Evolutionary conservation across 1,140 invertebrate species (phyloP).

Genomic region (Palaemon carinicauda): DNA sequence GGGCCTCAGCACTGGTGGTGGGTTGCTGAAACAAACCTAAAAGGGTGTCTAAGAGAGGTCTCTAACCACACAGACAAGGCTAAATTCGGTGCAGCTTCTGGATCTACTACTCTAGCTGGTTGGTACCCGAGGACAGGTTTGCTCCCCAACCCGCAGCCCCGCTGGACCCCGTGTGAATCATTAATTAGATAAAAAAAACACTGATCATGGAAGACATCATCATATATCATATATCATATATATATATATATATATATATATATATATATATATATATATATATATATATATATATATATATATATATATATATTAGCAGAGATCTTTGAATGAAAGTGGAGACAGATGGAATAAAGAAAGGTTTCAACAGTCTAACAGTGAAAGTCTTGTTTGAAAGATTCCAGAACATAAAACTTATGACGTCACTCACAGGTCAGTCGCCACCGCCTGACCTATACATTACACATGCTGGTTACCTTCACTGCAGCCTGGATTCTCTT

Average conservation of each 20-base stretch:
- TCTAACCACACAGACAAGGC: slow-evolving; percentile 9
- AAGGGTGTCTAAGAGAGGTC: slow-evolving; percentile 39
- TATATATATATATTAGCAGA: no score
- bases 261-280: no score
- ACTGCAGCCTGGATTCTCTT: slow-evolving; percentile 20
- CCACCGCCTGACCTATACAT: slow-evolving; percentile 20
- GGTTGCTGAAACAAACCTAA: slow-evolving; percentile 35
- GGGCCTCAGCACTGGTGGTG: slow-evolving; percentile 32
- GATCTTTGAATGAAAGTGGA: neutral
- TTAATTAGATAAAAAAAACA: no score
- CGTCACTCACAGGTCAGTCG: slow-evolving; percentile 34
- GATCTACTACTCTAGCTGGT: slow-evolving; percentile 35
- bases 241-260: no score
- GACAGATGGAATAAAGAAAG: neutral
- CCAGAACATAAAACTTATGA: neutral
- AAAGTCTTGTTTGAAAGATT: slow-evolving; percentile 9
- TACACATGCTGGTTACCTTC: slow-evolving; percentile 27
- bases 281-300: no score
- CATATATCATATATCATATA: no score
- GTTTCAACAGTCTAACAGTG: neutral
- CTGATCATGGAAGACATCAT: no score
- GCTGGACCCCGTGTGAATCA: neutral
- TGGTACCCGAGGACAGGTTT: slow-evolving; percentile 34
- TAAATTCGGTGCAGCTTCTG: slow-evolving; percentile 32
- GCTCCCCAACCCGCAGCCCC: slow-evolving; percentile 41